Base-by-base conservation (phyloP, 2,797 vertebrate genomes). In the Gymnocypris eckloni region DNA sequence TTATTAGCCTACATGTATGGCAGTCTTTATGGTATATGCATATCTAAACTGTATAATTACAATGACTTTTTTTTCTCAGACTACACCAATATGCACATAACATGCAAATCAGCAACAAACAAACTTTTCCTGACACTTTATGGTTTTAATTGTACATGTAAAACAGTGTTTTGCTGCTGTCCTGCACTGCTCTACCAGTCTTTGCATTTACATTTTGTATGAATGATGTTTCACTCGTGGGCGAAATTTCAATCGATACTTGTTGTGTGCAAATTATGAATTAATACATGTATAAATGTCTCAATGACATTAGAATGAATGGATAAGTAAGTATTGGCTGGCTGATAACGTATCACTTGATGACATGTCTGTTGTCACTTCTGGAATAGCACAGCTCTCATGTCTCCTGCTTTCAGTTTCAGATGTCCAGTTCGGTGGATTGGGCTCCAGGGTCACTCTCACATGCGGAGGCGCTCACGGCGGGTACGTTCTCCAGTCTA, bases 381-480 rank as follows among this genome's bases (percentile, higher is more conserved):
- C 67, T 50, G 48, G 64, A 84, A 69, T 79, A 78, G n/a, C 41
- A 28, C 37, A 56, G 54, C 67, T 86, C 54, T 66, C 61, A 33
- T 73, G 70, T 72, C 10, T 77, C 20, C 86, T 93, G 90, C 90
- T 84, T 93, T 76, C 48, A 95, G 95, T 95, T 91, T 94, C 93
- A 91, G 93, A 86, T 28, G 87, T 95, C 79, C 94, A 94, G 91
- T 95, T 93, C 15, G 93, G 94, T 28, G 89, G 67, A 75, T 88
- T 96, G 93, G 93, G 92, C 37, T 94, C 94, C 3, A 95, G 94
- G 86, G 92, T 96, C 90, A 96, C 93, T 20, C 92, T 96, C 90
- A 88, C 88, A 71, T 96, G 96, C 45, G 92, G 94, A 89, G 92
- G 91, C 45, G 90, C 91, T 76, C 89, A 88, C 79, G 84, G 50